These are phyloP conservation scores for Caenorhabditis macrosperma DNA, from an alignment of 2,888 invertebrate species.

Conservation along the genomic window DNA sequence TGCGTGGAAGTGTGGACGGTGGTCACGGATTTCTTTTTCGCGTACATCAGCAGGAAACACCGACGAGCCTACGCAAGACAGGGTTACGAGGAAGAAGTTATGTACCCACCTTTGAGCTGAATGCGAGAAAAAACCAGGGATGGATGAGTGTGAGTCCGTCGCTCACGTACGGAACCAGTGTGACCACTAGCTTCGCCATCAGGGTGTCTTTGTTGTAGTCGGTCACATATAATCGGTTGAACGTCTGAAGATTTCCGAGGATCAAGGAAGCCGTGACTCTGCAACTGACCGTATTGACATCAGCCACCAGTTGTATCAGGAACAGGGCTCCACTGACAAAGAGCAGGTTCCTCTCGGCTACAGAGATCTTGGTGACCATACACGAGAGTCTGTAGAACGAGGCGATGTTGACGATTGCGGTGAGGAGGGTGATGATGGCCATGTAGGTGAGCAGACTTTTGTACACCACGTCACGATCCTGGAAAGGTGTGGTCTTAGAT, in stretches of 20 bases:
- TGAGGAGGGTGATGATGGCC: slow-evolving; percentile 1
- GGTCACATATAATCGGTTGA: slow-evolving; percentile 36
- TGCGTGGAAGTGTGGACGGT: too few species aligned
- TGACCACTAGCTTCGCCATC: slow-evolving; percentile 31
- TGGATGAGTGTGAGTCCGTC: slow-evolving; percentile 49
- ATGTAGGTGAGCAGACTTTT: slow-evolving; percentile 12
- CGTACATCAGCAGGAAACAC: too few species aligned
- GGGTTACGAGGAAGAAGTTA: too few species aligned
- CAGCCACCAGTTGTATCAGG: slow-evolving; percentile 37
- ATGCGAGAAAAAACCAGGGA: slow-evolving; percentile 34
- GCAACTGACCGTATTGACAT: slow-evolving; percentile 32
- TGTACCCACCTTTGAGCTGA: slow-evolving; percentile 27
- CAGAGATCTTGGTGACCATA: slow-evolving; percentile 27
- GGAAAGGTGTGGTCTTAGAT: too few species aligned
- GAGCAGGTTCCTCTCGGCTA: slow-evolving; percentile 39
- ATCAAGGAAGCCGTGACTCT: not conserved
- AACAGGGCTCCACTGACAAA: slow-evolving; percentile 41
- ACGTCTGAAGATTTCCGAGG: slow-evolving; percentile 4
- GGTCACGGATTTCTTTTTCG: too few species aligned
- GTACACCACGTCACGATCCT: slow-evolving; percentile 22
- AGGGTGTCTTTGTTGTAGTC: slow-evolving; percentile 28
- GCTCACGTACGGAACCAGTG: slow-evolving; percentile 38
- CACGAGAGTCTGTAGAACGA: slow-evolving; percentile 30
- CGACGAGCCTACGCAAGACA: not conserved
- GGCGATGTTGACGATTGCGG: slow-evolving; percentile 28